Evolutionary conservation across 1,140 invertebrate species (phyloP).

Genomic region (Penaeus vannamei): DNA sequence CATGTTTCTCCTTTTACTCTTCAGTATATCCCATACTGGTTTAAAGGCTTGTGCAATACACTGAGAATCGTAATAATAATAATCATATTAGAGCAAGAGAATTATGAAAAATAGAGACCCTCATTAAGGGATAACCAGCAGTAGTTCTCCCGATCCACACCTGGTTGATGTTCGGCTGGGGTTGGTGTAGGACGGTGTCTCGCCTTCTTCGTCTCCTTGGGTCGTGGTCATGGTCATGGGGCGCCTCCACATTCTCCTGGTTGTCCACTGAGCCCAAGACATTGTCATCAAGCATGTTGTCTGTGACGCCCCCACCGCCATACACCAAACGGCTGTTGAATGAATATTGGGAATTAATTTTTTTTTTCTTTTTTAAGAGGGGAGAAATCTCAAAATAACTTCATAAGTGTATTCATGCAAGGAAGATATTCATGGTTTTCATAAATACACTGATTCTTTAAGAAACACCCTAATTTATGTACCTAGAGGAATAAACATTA

Average conservation of each 20-base stretch:
- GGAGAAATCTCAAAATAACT: no score
- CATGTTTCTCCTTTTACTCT: no score
- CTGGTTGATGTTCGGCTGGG: conserved; percentile 65
- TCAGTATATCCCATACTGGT: conserved; percentile 1
- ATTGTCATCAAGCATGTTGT: conserved; percentile 74
- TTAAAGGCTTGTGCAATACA: conserved; percentile 37
- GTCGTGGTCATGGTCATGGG: conserved; percentile 75
- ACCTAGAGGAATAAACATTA: no score
- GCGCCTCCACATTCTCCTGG: conserved; percentile 81
- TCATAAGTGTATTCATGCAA: no score
- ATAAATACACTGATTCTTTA: no score
- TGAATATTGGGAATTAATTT: conserved; percentile 32
- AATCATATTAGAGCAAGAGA: conserved; percentile 11
- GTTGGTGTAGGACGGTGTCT: conserved; percentile 65
- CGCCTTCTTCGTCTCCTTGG: conserved; percentile 54
- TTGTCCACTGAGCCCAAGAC: conserved; percentile 77
- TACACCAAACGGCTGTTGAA: conserved; percentile 72
- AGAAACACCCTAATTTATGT: no score
- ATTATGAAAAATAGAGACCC: not conserved
- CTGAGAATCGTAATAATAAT: not conserved
- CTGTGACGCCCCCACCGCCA: conserved; percentile 71
- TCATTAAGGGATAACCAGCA: not conserved
- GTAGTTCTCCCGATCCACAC: conserved; percentile 5
- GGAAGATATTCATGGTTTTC: no score
- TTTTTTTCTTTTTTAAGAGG: no score